phyloP scores from a whole-genome alignment of 2,113 vertebrate species.

The Thamnaconus septentrionalis region DNA sequence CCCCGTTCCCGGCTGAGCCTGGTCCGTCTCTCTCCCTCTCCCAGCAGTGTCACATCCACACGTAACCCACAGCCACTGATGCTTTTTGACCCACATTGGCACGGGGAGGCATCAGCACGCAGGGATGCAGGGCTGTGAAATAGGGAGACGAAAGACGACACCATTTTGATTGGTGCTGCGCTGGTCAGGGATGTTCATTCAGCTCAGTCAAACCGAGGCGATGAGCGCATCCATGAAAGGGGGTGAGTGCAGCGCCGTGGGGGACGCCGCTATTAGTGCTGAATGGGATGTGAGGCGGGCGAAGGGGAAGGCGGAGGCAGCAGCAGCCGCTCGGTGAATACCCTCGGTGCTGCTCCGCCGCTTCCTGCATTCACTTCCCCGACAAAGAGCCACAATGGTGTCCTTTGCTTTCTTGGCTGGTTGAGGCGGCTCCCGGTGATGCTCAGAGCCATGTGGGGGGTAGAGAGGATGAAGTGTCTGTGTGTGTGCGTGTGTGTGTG shows the following conservation, averaged over 20 bases:
- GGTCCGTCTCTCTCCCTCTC: constrained; percentile 14
- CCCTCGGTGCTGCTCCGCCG: constrained; percentile 59
- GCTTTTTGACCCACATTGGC: constrained; percentile 55
- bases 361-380: constrained; percentile 73
- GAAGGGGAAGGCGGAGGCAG: constrained; percentile 53
- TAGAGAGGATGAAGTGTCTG: constrained; percentile 28
- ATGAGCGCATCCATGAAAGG: constrained; percentile 50
- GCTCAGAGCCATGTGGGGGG: constrained; percentile 65
- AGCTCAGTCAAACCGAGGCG: constrained; percentile 54
- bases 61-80: constrained; percentile 37
- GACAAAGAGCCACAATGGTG: constrained; percentile 75
- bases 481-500: constrained; percentile 22
- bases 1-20: constrained; percentile 32
- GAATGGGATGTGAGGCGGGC: constrained; percentile 65
- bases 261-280: constrained; percentile 69
- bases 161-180: constrained; percentile 42
- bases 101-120: constrained; percentile 26
- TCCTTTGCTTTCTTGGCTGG: constrained; percentile 71
- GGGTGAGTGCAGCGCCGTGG: constrained; percentile 55
- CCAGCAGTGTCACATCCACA: constrained; percentile 37
- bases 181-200: constrained; percentile 50
- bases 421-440: constrained; percentile 61
- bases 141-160: constrained; percentile 40
- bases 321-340: constrained; percentile 70
- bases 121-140: constrained; percentile 22